Percentiles rank a stretch among this genome's conserved stretches.
phyloP scores from a whole-genome alignment of 2,797 vertebrate genomes.

The Peromyscus melanophrys region DNA sequence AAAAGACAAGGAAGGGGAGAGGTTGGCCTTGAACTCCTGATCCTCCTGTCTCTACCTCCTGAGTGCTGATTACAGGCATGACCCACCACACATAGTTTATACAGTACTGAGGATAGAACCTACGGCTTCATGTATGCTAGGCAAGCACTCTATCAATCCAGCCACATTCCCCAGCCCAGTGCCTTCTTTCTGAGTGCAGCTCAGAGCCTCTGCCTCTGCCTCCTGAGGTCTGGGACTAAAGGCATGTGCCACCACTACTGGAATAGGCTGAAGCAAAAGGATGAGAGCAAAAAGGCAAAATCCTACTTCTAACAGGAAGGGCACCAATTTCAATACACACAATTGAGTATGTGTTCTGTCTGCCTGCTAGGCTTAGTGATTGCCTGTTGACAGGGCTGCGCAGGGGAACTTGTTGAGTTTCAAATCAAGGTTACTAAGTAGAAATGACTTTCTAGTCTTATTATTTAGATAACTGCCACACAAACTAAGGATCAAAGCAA shows the following conservation, averaged over 20 bases:
- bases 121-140: not conserved
- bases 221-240: not conserved
- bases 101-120: not conserved
- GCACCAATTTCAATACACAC: conserved; percentile 86
- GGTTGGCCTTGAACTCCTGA: not conserved
- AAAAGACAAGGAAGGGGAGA: not conserved
- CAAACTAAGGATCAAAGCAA: conserved; percentile 77
- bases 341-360: conserved; percentile 79
- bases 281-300: conserved; percentile 68
- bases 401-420: conserved; percentile 79
- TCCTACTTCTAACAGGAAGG: not conserved
- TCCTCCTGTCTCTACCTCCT: conserved; percentile 36
- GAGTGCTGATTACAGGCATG: not conserved
- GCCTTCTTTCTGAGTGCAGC: not conserved
- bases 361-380: conserved; percentile 83
- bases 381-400: conserved; percentile 83
- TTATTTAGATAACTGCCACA: conserved; percentile 83
- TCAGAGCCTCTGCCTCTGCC: not conserved
- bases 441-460: conserved; percentile 83
- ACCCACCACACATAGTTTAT: not conserved
- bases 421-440: conserved; percentile 83
- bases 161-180: not conserved
- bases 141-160: not conserved
- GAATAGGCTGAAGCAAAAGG: not conserved
- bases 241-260: not conserved